These are phyloP conservation scores for Anabacerthia variegaticeps DNA, from an alignment of 2,797 vertebrate species.

Conservation along the genomic window DNA sequence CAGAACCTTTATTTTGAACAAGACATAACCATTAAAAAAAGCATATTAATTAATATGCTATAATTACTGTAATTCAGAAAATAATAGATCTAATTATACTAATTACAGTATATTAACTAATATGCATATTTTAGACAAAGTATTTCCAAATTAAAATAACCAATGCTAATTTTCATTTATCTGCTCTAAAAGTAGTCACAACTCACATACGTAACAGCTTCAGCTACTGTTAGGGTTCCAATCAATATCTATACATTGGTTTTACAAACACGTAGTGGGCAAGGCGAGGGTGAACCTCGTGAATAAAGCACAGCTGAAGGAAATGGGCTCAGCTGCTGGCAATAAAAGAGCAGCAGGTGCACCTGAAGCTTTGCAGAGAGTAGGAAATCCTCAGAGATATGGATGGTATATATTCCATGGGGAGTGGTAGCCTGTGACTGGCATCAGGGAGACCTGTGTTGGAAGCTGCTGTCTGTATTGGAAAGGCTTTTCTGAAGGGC, in stretches of 20 bases:
- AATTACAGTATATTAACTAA: not conserved
- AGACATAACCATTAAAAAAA: not conserved
- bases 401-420: not conserved
- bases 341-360: not conserved
- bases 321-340: not conserved
- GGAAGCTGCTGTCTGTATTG: not conserved
- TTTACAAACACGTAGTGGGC: not conserved
- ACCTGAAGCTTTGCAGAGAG: not conserved
- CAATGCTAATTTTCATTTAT: not conserved
- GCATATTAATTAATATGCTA: not conserved
- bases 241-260: not conserved
- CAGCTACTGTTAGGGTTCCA: not conserved
- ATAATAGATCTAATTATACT: not conserved
- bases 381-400: not conserved
- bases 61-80: not conserved
- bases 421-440: rapidly evolving
- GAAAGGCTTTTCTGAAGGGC: not conserved
- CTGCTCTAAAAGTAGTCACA: not conserved
- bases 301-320: not conserved
- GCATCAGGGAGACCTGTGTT: not conserved
- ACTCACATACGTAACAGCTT: not conserved
- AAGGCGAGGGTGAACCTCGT: not conserved
- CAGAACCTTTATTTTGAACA: not conserved
- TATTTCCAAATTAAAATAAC: not conserved
- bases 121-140: not conserved